Evolutionary conservation across 2,888 invertebrate genomes (phyloP), one percentile per base, ranked within the genome.

Genomic region (Sympetrum striolatum): DNA sequence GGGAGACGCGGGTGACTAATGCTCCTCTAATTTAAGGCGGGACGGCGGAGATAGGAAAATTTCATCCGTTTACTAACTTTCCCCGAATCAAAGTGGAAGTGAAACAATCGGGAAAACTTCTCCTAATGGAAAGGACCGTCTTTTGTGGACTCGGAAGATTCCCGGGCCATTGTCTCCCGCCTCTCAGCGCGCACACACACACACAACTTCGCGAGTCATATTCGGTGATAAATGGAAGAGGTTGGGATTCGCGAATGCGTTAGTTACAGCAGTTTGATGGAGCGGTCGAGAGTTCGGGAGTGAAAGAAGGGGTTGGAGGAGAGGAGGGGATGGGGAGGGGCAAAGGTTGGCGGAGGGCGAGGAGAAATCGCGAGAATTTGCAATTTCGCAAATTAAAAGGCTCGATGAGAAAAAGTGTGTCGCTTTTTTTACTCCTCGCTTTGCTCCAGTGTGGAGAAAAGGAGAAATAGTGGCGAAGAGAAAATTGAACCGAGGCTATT

Each of bases 391-490:
- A 86, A 86, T 86, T 86, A 86, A 82, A 86, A 37, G 64, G 22
- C 60, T 64, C 60, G 15, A 37, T 64, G n/a, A 37, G 22, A 35
- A 58, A 86, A 60, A 35, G n/a, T n/a, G 14, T 39, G 18, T 82
- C 22, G 35, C 37, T 64, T 60, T 18, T 15, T 86, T 58, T 5
- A 37, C 37, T 64, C 22, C 31, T 25, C 25, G 31, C 5, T 25
- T 8, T 1, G 15, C 53, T 18, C 18, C 64, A 92, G 91, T 80
- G 92, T 92, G n/a, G 90, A 86, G 35, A 92, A 93, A 64, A 91
- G 92, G 37, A 93, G 91, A 12, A 91, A 91, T 80, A 92, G 92
- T 92, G 2, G 91, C 91, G 8, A 91, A 91, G 2, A 92, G 92
- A 90, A 92, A 92, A 15, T 37, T 58, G n/a, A 86, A 37, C 18